Base-by-base conservation (phyloP, 2,113 vertebrate genomes). In the Macroglossus sobrinus region DNA sequence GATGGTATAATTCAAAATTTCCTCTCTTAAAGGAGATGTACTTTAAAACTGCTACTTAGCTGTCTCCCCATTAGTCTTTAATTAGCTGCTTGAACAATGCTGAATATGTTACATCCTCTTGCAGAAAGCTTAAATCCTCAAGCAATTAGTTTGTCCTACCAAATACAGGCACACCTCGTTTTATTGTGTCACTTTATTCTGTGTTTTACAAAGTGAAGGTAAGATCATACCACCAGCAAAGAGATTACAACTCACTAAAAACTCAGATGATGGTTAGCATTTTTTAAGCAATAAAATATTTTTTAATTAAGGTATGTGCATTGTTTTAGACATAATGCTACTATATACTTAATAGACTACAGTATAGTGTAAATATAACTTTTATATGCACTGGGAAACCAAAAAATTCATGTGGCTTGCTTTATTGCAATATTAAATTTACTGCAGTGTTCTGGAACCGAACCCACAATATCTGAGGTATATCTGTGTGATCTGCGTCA, bases 1-100 rank as follows among this genome's bases (percentile, higher is more conserved):
- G 91, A 79, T 88, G 93, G 72, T 89, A 96, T 92, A 97, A 96
- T 91, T 97, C 89, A 91, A 94, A 92, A 94, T 85, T 89, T 89
- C 68, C 76, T 81, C 81, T 47, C 90, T 91, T 69, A 75, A 84
- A 91, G 71, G 71, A 97, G 87, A 93, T 81, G 30, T 59, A 71
- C 88, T 96, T 94, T 88, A 94, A 92, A 97, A 90, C 47, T 80
- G 76, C 88, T 95, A 75, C 66, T 96, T 97, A 74, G 72, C 71
- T 89, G 22, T 84, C 82, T 93, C 82, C 72, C 85, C 81, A 84
- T 84, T 93, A 94, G 69, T 89, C 85, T 94, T 94, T 96, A 96
- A 97, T 95, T 84, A 96, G 89, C 69, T 68, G 53, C 78, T 26
- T 94, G 69, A 96, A 96, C 95, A 98, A 84, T 85, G 81, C 57